phyloP scores from a whole-genome alignment of 2,888 invertebrate genomes.

The Bombylius major region DNA sequence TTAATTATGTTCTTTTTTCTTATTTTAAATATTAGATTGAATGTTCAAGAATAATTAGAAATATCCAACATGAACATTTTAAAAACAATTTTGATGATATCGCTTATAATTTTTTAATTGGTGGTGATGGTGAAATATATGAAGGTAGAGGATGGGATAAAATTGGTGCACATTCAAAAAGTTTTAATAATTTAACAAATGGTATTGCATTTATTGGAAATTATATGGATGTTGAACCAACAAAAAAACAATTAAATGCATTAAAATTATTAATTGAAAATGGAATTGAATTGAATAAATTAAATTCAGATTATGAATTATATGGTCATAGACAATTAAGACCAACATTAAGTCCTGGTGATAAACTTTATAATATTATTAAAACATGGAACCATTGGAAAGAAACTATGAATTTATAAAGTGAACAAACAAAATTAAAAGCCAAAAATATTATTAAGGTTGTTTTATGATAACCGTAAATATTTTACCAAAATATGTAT shows the following conservation, averaged over 20 bases:
- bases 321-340: conserved; percentile 55
- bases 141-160: conserved; percentile 61
- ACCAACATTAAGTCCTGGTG: conserved; percentile 57
- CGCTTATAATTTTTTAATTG: conserved; percentile 65
- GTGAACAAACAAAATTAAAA: too few species aligned
- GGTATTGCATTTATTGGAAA: conserved; percentile 63
- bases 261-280: conserved; percentile 46
- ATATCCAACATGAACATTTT: conserved; percentile 51
- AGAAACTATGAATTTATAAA: background rate
- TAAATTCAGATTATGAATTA: conserved; percentile 50
- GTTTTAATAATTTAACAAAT: conserved; percentile 52
- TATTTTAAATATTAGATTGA: conserved; percentile 33
- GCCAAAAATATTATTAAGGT: too few species aligned
- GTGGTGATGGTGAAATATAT: conserved; percentile 62
- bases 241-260: conserved; percentile 44
- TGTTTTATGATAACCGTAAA: too few species aligned
- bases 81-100: conserved; percentile 55
- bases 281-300: conserved; percentile 48
- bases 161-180: conserved; percentile 56
- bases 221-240: conserved; percentile 43
- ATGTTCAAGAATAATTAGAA: conserved; percentile 40
- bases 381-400: conserved; percentile 52
- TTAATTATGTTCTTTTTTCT: background rate
- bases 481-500: too few species aligned
- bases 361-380: conserved; percentile 47